These are phyloP conservation scores for Nasonia vitripennis DNA, from an alignment of 1,140 invertebrate species.

Conservation along the genomic window DNA sequence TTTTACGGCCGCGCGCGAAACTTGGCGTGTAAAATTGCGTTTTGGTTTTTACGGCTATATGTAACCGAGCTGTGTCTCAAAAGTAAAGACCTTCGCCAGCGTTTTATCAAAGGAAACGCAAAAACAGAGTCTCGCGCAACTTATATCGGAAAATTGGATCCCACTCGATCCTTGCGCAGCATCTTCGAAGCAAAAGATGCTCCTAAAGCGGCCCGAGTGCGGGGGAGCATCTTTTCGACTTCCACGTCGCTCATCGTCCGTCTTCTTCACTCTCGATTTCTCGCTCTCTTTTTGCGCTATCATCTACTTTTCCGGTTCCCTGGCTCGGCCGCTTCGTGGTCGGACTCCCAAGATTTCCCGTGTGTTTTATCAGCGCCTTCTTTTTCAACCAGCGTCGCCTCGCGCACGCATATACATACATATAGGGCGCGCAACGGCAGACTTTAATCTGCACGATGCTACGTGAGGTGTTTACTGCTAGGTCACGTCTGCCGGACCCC, in stretches of 20 bases:
- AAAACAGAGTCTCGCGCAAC: neutral
- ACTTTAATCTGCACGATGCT: conserved; percentile 67
- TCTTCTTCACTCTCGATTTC: conserved; percentile 12
- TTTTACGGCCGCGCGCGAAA: conserved; percentile 18
- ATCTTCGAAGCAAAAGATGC: neutral
- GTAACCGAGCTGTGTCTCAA: neutral
- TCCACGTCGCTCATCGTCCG: neutral
- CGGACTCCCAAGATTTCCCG: conserved; percentile 64
- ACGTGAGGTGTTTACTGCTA: conserved; percentile 65
- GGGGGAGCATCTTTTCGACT: neutral
- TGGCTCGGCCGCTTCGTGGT: conserved; percentile 34
- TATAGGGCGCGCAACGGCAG: neutral
- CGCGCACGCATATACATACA: conserved; percentile 26
- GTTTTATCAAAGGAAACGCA: no score
- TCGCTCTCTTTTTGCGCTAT: conserved; percentile 21
- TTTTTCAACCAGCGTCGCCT: neutral
- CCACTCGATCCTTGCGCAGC: neutral
- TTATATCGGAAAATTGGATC: neutral
- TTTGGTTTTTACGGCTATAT: neutral
- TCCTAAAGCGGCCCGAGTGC: neutral
- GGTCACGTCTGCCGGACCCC: conserved; percentile 23
- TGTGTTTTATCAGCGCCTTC: neutral
- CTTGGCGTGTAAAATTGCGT: neutral
- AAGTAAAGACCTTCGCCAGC: no score
- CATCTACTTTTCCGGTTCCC: conserved; percentile 30